These are phyloP conservation scores for Pammene fasciana DNA, from an alignment of 2,888 invertebrate species.

Conservation along the genomic window DNA sequence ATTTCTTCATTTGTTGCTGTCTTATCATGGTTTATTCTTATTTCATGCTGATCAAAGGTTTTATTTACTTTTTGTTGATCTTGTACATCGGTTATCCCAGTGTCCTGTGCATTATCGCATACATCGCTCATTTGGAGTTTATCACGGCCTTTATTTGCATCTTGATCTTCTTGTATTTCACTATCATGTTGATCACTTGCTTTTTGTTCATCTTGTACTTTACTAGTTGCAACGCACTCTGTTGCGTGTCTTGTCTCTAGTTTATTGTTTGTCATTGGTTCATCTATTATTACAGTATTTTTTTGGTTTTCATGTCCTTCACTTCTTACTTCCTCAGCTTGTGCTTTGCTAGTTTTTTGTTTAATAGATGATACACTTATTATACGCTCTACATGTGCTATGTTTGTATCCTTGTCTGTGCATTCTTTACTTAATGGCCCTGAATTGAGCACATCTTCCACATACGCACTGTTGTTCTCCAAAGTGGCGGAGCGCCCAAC, in stretches of 20 bases:
- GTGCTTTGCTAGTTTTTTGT: not conserved
- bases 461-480: too few relatives aligned
- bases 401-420: not conserved
- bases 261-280: not conserved
- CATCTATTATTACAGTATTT: not conserved
- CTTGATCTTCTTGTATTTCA: not conserved
- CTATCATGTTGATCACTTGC: not conserved
- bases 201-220: not conserved
- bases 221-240: too few relatives aligned
- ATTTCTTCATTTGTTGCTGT: not conserved
- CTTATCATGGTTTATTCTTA: not conserved
- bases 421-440: not conserved
- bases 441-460: too few relatives aligned
- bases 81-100: not conserved
- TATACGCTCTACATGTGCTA: not conserved
- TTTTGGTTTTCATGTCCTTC: not conserved
- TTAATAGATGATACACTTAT: not conserved
- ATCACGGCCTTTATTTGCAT: not conserved
- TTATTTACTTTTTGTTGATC: not conserved
- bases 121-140: not conserved
- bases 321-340: not conserved
- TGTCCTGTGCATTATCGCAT: not conserved
- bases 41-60: not conserved
- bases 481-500: too few relatives aligned
- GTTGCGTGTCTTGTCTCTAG: not conserved